These are phyloP conservation scores for Pectinophora gossypiella DNA, from an alignment of 1,140 invertebrate genomes.

Conservation along the genomic window DNA sequence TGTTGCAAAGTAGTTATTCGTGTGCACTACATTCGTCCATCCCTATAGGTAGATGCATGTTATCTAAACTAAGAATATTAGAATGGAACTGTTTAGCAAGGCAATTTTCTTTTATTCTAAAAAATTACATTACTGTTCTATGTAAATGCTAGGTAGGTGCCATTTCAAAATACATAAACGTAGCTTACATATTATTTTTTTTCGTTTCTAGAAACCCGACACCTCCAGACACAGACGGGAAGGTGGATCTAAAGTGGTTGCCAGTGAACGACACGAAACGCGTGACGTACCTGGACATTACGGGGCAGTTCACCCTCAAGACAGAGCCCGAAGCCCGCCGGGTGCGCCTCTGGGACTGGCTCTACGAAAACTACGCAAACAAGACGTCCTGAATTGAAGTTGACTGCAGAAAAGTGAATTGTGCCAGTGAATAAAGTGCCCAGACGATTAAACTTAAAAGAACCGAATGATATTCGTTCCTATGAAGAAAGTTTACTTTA, in stretches of 20 bases:
- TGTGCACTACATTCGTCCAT: no score
- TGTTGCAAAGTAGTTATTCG: no score
- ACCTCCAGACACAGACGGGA: conserved; percentile 64
- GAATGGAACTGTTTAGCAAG: no score
- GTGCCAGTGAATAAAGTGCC: background rate
- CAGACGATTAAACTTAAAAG: background rate
- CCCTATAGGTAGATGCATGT: no score
- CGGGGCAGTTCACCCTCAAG: conserved; percentile 64
- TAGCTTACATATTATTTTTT: background rate
- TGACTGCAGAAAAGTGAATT: conserved; percentile 1
- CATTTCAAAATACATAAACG: background rate
- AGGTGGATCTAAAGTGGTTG: conserved; percentile 73
- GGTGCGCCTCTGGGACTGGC: conserved; percentile 77
- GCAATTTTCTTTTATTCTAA: no score
- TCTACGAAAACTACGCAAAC: conserved; percentile 73
- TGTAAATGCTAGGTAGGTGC: no score
- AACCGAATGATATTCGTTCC: no score
- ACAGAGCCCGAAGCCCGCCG: conserved; percentile 72
- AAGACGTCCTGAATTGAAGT: conserved; percentile 9
- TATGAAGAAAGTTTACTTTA: no score
- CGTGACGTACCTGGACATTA: conserved; percentile 76
- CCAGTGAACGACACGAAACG: conserved; percentile 69
- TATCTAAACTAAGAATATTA: no score
- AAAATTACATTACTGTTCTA: no score
- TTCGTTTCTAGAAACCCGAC: conserved; percentile 73